Percentiles rank a stretch among this genome's conserved stretches.
Conservation (phyloP, 2,797 vertebrate genomes). For the Erpetoichthys calabaricus region DNA sequence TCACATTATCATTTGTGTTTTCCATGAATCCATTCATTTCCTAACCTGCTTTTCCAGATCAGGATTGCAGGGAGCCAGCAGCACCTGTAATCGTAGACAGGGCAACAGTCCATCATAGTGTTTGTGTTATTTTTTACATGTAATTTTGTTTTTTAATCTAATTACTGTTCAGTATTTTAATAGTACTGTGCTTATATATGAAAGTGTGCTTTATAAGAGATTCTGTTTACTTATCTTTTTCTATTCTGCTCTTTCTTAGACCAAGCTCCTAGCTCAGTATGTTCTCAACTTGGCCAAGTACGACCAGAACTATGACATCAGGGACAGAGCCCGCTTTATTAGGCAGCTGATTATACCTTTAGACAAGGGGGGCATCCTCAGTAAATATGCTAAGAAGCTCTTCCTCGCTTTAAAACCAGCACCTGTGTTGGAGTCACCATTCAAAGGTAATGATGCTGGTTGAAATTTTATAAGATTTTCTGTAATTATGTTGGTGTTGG, state of each 20-base stretch:
- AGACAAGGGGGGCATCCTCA: slow-evolving; percentile 85
- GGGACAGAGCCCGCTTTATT: slow-evolving; percentile 88
- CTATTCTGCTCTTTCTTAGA: slow-evolving; percentile 39
- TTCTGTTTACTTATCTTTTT: background rate
- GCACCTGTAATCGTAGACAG: too few relatives aligned
- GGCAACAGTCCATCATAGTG: too few relatives aligned
- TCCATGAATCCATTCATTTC: too few relatives aligned
- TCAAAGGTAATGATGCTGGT: slow-evolving; percentile 70
- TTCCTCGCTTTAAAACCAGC: slow-evolving; percentile 94
- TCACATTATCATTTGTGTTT: too few relatives aligned
- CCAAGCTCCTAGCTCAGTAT: slow-evolving; percentile 91
- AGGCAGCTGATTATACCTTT: slow-evolving; percentile 92
- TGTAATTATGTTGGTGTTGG: background rate
- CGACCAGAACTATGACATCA: slow-evolving; percentile 95
- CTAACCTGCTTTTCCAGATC: too few relatives aligned
- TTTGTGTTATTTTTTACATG: too few relatives aligned
- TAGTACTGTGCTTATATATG: background rate
- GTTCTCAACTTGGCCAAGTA: slow-evolving; percentile 96
- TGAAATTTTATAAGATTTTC: background rate
- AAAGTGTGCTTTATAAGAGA: background rate
- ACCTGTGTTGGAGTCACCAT: slow-evolving; percentile 86
- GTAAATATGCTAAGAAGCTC: slow-evolving; percentile 92
- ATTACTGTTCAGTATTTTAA: too few relatives aligned
- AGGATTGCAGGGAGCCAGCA: too few relatives aligned
- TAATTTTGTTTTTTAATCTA: too few relatives aligned